Evolutionary conservation across 1,140 invertebrate species (phyloP), one percentile per base, ranked within the genome.

Genomic region (Leucophenga varia): DNA sequence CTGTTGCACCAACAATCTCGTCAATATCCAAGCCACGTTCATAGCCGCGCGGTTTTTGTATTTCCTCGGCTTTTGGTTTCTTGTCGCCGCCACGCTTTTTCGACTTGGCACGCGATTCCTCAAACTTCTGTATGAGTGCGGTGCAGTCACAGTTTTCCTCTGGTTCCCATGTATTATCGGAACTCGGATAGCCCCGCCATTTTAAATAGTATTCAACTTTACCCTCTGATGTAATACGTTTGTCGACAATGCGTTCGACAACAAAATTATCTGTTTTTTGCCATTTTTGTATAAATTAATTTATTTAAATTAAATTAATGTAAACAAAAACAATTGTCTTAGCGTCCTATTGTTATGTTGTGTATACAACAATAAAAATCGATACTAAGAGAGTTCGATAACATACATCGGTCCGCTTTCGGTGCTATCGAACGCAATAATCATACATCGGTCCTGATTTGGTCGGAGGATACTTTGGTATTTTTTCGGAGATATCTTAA

Each of bases 61-160:
- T 69, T 44, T 75, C 73, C 36, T 74, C 71, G 9, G 67, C 58
- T 37, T 74, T 75, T 1, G 61, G 64, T 35, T 74, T 74, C 52
- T 77, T 79, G 51, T 77, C 77, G 48, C 77, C 76, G 47, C 75
- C 79, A 6, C 59, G 60, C 48, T 73, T 72, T 42, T 74, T 70
- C 0, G 71, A 69, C 55, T 89, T 88, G 58, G 89, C 90, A 6
- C 85, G 80, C 1, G 84, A 83, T 22, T 91, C 88, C 74, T 96
- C 93, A 77, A 91, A 97, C 28, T 87, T 86, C 57, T 85, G 82
- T 54, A 97, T 96, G 10, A 97, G 76, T 47, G 95, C 91, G 2
- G 92, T 91, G 74, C 94, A 97, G 61, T 95, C 92, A 3, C 97
- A 78, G 75, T 95, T 91, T 56, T 91, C 89, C 63, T 91, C 88